A percentile compares a stretch with the other conserved stretches of the same genome.
These are phyloP conservation scores for Sebastes oblongus DNA, from an alignment of 2,797 vertebrate genomes.

Conservation along the genomic window DNA sequence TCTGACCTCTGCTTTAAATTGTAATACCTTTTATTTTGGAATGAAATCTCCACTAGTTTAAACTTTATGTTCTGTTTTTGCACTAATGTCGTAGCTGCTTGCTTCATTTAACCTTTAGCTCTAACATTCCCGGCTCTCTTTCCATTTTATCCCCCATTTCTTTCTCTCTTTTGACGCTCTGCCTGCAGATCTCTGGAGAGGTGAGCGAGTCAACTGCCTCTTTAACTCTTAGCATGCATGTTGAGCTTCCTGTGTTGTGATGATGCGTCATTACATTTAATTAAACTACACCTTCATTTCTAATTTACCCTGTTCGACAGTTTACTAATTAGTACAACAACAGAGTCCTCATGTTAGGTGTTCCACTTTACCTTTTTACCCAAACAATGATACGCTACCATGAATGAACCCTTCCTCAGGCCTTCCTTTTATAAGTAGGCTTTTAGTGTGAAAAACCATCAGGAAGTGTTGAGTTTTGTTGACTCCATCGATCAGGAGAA, in stretches of 20 bases:
- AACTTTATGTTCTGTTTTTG: neutral
- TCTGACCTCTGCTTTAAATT: neutral
- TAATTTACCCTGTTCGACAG: neutral
- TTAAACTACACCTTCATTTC: neutral
- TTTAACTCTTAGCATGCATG: slow-evolving; percentile 4
- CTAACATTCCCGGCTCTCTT: neutral
- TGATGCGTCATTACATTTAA: neutral
- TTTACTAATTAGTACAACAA: too few species aligned
- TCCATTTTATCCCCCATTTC: neutral
- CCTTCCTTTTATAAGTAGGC: neutral
- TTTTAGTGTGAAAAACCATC: neutral
- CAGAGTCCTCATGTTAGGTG: neutral
- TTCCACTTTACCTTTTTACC: neutral
- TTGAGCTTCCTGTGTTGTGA: neutral
- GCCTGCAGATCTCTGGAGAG: slow-evolving; percentile 74
- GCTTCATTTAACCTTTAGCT: neutral
- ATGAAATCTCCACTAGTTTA: neutral
- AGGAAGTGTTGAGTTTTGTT: neutral
- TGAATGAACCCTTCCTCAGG: neutral
- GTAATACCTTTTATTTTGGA: neutral
- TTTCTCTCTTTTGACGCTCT: neutral
- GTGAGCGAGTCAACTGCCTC: slow-evolving; percentile 49
- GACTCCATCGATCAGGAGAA: neutral
- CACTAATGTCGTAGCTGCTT: neutral
- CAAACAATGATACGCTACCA: neutral